These are phyloP conservation scores for Gonocerus acuteangulatus DNA, from an alignment of 2,888 invertebrate species.

Conservation along the genomic window DNA sequence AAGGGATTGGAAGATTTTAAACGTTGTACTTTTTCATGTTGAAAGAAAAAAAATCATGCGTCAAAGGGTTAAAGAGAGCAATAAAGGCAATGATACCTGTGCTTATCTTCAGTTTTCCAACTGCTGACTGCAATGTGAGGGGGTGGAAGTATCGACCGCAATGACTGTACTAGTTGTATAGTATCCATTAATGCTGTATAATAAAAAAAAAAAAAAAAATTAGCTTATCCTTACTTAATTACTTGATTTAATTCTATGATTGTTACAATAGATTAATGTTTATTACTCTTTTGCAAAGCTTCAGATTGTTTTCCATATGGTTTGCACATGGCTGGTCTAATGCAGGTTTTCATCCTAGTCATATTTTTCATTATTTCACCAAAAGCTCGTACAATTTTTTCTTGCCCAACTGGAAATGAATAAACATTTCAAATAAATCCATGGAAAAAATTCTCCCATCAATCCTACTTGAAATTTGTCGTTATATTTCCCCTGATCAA, in stretches of 20 bases:
- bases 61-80: too few species aligned
- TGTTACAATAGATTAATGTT: background rate
- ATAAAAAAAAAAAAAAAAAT: background rate
- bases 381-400: constrained; percentile 77
- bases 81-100: too few species aligned
- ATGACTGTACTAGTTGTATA: constrained; percentile 75
- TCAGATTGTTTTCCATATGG: constrained; percentile 85
- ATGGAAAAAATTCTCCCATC: too few species aligned
- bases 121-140: constrained; percentile 83
- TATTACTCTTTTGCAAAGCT: constrained; percentile 76
- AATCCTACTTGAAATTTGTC: too few species aligned
- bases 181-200: constrained; percentile 71
- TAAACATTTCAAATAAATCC: background rate
- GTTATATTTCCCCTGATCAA: too few species aligned
- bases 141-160: constrained; percentile 75
- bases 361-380: constrained; percentile 80
- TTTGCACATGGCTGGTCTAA: constrained; percentile 82
- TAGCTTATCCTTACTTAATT: background rate
- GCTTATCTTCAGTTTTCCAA: constrained; percentile 79
- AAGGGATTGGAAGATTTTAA: too few species aligned
- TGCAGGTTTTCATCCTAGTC: constrained; percentile 81
- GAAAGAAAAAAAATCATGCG: too few species aligned
- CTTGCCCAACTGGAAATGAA: constrained; percentile 53
- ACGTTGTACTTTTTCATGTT: too few species aligned
- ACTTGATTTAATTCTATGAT: too few species aligned